A percentile compares a stretch with the other conserved stretches of the same genome.
These are phyloP conservation scores for Medauroidea extradentata DNA, from an alignment of 1,140 invertebrate species.

Conservation along the genomic window DNA sequence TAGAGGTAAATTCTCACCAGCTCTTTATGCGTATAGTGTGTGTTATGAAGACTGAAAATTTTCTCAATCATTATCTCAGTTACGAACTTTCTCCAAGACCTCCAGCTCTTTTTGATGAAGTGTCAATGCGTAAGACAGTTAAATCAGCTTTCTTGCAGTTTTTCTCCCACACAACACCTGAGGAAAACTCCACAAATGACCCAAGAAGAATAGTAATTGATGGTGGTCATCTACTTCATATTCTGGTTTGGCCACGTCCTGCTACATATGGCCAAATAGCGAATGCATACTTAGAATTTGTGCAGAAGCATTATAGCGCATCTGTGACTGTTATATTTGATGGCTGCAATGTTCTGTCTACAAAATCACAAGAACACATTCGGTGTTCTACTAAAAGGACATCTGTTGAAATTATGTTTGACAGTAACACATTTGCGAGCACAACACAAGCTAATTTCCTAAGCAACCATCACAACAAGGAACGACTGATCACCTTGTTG, in stretches of 20 bases:
- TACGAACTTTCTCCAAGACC: conserved; percentile 42
- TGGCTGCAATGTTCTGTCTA: not conserved
- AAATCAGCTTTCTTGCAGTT: conserved; percentile 35
- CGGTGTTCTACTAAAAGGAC: not conserved
- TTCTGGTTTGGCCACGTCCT: not conserved
- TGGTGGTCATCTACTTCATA: not conserved
- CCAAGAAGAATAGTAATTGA: not conserved
- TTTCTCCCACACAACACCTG: conserved; percentile 24
- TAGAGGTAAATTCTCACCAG: conserved; percentile 36
- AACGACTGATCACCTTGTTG: conserved; percentile 15
- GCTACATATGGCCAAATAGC: not conserved
- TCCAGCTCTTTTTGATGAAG: conserved; percentile 38
- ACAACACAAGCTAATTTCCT: conserved; percentile 20
- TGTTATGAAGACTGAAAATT: conserved; percentile 32
- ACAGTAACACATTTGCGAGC: not conserved
- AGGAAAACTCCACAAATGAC: not conserved
- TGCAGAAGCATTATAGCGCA: not conserved
- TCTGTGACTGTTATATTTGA: not conserved
- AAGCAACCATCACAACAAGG: conserved; percentile 17
- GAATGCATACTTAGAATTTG: not conserved
- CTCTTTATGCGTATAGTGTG: conserved; percentile 39
- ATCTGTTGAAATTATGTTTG: not conserved
- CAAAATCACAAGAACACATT: not conserved
- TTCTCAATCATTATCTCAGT: conserved; percentile 36
- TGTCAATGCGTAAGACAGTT: conserved; percentile 39